phyloP scores from a whole-genome alignment of 2,888 invertebrate genomes.

The Drosophila colorata region DNA sequence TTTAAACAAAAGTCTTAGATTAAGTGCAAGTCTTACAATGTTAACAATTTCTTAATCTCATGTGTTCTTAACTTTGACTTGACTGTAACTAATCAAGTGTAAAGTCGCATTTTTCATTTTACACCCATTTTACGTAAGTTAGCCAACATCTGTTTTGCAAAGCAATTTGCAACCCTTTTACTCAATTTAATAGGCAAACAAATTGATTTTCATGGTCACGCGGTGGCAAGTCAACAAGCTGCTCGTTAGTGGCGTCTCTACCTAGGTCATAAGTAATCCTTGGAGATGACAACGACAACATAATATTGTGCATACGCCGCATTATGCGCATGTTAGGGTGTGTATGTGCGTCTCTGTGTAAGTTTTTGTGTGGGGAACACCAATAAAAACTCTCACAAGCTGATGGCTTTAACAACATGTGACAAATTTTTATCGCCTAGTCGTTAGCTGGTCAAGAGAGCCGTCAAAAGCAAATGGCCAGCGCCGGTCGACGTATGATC shows the following conservation, averaged over 20 bases:
- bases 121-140: not conserved
- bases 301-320: conserved; percentile 50
- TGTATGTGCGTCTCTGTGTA: conserved; percentile 12
- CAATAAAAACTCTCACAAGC: conserved; percentile 38
- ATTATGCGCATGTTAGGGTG: conserved; percentile 20
- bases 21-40: not conserved
- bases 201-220: conserved; percentile 38
- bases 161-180: conserved; percentile 40
- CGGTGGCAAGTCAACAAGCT: conserved; percentile 13
- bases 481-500: conserved; percentile 42
- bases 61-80: not conserved
- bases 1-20: too few relatives aligned
- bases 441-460: conserved; percentile 52
- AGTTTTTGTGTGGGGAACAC: conserved; percentile 22
- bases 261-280: conserved; percentile 22
- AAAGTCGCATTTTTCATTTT: not conserved
- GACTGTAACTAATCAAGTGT: too few relatives aligned
- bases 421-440: conserved; percentile 73
- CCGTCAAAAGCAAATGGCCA: conserved; percentile 33
- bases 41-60: not conserved
- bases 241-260: conserved; percentile 13
- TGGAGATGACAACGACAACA: conserved; percentile 22
- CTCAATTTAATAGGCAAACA: conserved; percentile 10
- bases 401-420: conserved; percentile 64
- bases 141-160: not conserved